Percentiles rank a stretch among this genome's conserved stretches.
Conservation (phyloP, 2,888 invertebrate species). For the Rhyacophila evoluta region DNA sequence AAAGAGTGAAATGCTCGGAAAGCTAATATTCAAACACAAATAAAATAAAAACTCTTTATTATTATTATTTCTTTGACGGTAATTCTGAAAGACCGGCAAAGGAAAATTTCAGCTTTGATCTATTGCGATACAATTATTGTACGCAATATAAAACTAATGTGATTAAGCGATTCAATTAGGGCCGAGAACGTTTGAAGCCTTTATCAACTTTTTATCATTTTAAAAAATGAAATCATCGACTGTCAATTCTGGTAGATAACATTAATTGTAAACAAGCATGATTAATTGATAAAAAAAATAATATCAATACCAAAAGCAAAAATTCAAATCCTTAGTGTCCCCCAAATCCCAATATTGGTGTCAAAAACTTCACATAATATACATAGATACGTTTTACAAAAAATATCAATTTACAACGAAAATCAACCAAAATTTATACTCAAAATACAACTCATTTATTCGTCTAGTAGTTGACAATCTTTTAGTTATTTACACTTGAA, state of each 20-base stretch:
- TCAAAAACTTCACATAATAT: too few species aligned
- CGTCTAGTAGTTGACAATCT: too few species aligned
- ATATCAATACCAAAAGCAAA: too few species aligned
- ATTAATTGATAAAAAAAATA: not conserved
- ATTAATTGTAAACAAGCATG: not conserved
- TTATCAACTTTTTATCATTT: not conserved
- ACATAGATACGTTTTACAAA: too few species aligned
- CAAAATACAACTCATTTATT: too few species aligned
- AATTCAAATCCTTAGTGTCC: too few species aligned
- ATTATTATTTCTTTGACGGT: conserved; percentile 31
- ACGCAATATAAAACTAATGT: conserved; percentile 42
- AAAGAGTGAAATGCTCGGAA: conserved; percentile 32
- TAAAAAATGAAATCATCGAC: not conserved
- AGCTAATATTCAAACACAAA: conserved; percentile 34
- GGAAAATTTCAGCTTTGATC: conserved; percentile 37
- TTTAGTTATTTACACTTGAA: too few species aligned
- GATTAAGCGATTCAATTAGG: conserved; percentile 43
- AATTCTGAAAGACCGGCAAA: conserved; percentile 8
- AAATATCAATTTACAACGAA: too few species aligned
- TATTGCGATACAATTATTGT: conserved; percentile 38
- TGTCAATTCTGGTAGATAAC: not conserved
- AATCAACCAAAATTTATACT: too few species aligned
- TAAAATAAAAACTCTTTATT: conserved; percentile 34
- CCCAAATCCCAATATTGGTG: too few species aligned
- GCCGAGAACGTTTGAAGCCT: conserved; percentile 32